Conservation (phyloP, 2,797 vertebrate species). For the Paguma larvata region DNA sequence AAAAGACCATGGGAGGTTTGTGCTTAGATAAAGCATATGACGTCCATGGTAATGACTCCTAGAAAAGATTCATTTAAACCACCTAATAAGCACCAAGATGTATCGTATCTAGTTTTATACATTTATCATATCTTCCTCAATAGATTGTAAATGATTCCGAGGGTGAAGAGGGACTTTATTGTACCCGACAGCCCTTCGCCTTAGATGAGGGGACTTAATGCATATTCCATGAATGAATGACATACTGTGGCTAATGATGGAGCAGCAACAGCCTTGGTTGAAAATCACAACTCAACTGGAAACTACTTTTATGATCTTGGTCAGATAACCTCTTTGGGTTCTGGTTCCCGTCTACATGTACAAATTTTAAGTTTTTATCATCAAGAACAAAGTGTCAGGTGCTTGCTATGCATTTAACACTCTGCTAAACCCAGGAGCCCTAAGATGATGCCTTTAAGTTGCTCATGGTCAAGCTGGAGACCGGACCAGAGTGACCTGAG, state of each 20-base stretch:
- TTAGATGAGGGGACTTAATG: background rate
- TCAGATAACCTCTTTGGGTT: background rate
- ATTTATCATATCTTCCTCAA: background rate
- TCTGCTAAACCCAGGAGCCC: background rate
- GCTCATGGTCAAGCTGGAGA: background rate
- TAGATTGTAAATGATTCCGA: background rate
- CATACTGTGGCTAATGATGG: background rate
- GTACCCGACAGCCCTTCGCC: background rate
- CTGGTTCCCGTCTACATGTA: background rate
- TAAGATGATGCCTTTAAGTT: background rate
- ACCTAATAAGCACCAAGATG: background rate
- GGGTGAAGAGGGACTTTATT: background rate
- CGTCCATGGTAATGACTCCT: background rate
- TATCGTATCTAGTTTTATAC: background rate
- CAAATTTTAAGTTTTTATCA: background rate
- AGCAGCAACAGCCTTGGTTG: background rate
- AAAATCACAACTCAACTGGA: background rate
- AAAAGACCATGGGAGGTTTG: background rate
- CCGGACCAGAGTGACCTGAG: background rate
- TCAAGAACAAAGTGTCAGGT: background rate
- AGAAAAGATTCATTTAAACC: background rate
- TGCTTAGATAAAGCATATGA: background rate
- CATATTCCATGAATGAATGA: background rate
- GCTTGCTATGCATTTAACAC: background rate
- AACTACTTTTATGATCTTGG: constrained; percentile 4